phyloP scores from a whole-genome alignment of 2,888 invertebrate genomes.

The Pseudanteris insignis region DNA sequence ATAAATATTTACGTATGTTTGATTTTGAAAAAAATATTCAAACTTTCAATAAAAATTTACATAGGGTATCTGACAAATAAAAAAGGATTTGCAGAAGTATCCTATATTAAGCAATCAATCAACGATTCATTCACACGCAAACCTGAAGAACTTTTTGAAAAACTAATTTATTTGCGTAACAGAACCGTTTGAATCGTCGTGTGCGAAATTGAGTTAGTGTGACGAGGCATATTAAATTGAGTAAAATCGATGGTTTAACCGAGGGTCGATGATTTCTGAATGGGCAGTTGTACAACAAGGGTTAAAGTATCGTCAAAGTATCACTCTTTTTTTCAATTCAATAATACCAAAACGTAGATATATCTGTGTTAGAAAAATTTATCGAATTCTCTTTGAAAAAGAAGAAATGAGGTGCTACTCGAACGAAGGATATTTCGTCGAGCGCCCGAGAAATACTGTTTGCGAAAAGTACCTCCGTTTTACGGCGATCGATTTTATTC shows the following conservation, averaged over 20 bases:
- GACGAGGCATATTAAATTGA: too few relatives aligned
- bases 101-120: too few relatives aligned
- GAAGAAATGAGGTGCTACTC: conserved; percentile 34
- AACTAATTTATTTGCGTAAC: too few relatives aligned
- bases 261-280: conserved; percentile 36
- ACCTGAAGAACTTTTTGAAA: too few relatives aligned
- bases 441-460: conserved; percentile 32
- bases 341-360: conserved; percentile 46
- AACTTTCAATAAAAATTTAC: too few relatives aligned
- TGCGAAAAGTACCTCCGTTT: conserved; percentile 23
- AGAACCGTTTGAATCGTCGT: too few relatives aligned
- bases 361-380: conserved; percentile 36
- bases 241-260: conserved; percentile 17
- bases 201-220: too few relatives aligned
- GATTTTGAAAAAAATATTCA: too few relatives aligned
- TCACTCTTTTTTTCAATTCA: conserved; percentile 42
- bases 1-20: too few relatives aligned
- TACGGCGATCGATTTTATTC: conserved; percentile 32
- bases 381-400: conserved; percentile 27
- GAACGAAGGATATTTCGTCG: conserved; percentile 35
- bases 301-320: conserved; percentile 47
- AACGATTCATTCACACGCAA: too few relatives aligned
- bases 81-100: too few relatives aligned
- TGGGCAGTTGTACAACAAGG: conserved; percentile 46
- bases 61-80: too few relatives aligned